Percentiles rank a stretch among this genome's conserved stretches.
Evolutionary conservation across 2,113 vertebrate species (phyloP).

Genomic region (Osmerus mordax): DNA sequence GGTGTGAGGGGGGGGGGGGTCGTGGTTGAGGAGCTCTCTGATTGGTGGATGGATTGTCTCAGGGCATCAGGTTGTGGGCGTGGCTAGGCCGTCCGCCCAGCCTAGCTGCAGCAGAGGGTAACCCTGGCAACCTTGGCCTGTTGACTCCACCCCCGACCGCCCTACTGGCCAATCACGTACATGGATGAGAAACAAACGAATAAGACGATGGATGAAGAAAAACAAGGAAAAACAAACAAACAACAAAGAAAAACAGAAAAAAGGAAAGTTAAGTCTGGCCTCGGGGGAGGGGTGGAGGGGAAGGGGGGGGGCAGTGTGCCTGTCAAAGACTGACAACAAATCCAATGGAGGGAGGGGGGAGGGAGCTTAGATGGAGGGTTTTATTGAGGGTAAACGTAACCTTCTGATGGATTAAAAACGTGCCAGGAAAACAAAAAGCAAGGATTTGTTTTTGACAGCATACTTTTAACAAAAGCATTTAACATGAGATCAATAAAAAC

Average conservation of each 20-base stretch:
- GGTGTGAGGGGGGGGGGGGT: neutral
- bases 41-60: slow-evolving; percentile 7
- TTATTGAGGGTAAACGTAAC: neutral
- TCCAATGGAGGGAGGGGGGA: slow-evolving; percentile 15
- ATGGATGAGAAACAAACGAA: slow-evolving; percentile 18
- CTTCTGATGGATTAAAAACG: neutral
- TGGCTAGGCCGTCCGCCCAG: slow-evolving; percentile 50
- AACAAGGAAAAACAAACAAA: slow-evolving; percentile 29
- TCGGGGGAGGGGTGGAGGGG: neutral
- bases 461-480: neutral
- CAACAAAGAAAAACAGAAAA: slow-evolving; percentile 21
- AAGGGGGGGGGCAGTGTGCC: too few species aligned
- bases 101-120: slow-evolving; percentile 62
- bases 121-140: slow-evolving; percentile 39
- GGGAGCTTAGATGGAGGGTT: neutral
- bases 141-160: slow-evolving; percentile 45
- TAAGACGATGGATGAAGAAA: slow-evolving; percentile 20
- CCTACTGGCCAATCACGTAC: slow-evolving; percentile 41
- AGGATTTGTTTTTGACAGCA: neutral
- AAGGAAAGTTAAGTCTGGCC: slow-evolving; percentile 18
- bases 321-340: slow-evolving; percentile 2
- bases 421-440: neutral
- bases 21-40: neutral
- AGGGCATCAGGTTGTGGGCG: slow-evolving; percentile 41
- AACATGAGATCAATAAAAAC: neutral